phyloP scores from a whole-genome alignment of 1,140 invertebrate species.

The Procambarus clarkii region DNA sequence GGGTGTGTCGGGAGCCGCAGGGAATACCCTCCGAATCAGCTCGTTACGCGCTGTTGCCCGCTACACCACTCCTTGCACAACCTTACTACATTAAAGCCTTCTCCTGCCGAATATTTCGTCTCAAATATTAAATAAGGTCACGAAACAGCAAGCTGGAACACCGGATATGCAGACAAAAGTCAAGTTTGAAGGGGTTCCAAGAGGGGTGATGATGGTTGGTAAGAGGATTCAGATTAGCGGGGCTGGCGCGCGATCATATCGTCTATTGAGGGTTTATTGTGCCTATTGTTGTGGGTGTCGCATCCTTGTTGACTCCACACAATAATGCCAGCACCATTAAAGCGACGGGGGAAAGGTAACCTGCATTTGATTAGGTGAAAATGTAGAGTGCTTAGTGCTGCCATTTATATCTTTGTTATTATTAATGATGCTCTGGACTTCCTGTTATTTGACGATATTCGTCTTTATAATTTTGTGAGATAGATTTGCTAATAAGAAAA shows the following conservation, averaged over 20 bases:
- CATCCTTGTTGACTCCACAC: constrained; percentile 48
- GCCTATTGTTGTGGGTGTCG: constrained; percentile 60
- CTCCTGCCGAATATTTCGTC: neutral
- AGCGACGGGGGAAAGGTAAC: constrained; percentile 25
- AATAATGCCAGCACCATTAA: constrained; percentile 62
- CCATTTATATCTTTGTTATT: neutral
- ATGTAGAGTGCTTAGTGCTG: neutral
- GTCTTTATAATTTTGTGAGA: too few relatives aligned
- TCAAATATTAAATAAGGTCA: neutral
- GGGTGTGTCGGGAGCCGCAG: constrained; percentile 35
- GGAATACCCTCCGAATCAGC: constrained; percentile 58
- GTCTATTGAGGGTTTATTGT: constrained; percentile 67
- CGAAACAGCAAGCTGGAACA: too few relatives aligned
- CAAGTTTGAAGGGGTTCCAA: neutral
- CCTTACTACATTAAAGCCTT: neutral
- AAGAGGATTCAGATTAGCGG: constrained; percentile 12
- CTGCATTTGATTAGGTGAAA: constrained; percentile 29
- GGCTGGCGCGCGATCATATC: constrained; percentile 56
- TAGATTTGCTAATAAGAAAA: too few relatives aligned
- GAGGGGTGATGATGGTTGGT: neutral
- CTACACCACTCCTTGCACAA: neutral
- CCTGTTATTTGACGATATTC: too few relatives aligned
- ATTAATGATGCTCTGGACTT: too few relatives aligned
- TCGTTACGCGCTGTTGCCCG: constrained; percentile 52
- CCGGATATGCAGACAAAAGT: too few relatives aligned